Base-by-base conservation (phyloP, 2,888 invertebrate species). In the Diachrysia chrysitis region DNA sequence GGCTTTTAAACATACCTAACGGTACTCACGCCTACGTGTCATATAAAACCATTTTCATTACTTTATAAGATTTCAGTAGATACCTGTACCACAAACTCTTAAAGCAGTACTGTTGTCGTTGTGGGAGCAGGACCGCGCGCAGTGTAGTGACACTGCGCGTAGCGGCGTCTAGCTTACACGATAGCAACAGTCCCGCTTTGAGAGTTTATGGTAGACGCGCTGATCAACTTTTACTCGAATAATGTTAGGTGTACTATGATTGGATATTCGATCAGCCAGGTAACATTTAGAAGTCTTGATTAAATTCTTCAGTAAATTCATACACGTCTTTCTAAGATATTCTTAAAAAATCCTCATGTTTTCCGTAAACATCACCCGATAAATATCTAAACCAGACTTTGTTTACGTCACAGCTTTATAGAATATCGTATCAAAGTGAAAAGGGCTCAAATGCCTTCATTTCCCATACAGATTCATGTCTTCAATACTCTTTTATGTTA, bases 391-490 rank as follows among this genome's bases (percentile, higher is more conserved):
- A 58, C 17, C 35, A 66, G 73, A 82, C 79, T 83, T 81, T 71
- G 72, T 57, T 54, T 21, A 5, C 63, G 42, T 73, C 64, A 71
- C 81, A 85, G 81, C 84, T 63, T 73, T 82, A 79, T 80, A 71
- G 75, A 79, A 82, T 76, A 72, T 77, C 37, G 77, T 84, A 84
- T 84, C 85, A 85, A 81, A 83, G 83, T 82, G 85, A 85, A 77
- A 80, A 82, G 87, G 71, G 82, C 79, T 83, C 83, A 87, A 89
- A 83, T 85, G 83, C 82, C 83, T 87, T 89, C 85, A 87, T 90
- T 91, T 87, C 83, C 87, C 83, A 87, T 90, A 90, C 87, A 85
- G 87, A 88, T 87, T 87, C 85, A 88, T 87, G 87, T 81, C 81
- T 86, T 82, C 84, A 86, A 89, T 87, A 83, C 84, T 85, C 87